Conservation (phyloP, 2,888 invertebrate species). For the Onchidella celtica region DNA sequence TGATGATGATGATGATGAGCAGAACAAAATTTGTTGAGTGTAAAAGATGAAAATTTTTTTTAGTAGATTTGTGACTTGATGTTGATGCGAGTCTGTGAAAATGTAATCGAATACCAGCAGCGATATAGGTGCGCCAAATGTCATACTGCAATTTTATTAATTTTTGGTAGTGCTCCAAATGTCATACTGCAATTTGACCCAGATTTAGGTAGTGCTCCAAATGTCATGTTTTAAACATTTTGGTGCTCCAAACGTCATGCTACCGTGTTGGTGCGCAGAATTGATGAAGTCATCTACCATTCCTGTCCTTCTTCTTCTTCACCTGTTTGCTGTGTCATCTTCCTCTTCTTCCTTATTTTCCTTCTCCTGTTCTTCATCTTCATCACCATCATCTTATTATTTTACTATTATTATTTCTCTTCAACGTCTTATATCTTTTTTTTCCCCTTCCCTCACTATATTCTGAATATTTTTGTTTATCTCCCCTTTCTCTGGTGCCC, state of each 20-base stretch:
- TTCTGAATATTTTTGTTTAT: neutral
- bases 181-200: too few relatives aligned
- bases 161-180: too few relatives aligned
- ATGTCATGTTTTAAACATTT: too few relatives aligned
- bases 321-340: neutral
- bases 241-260: too few relatives aligned
- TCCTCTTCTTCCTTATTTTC: neutral
- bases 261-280: neutral
- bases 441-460: neutral
- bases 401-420: slow-evolving; percentile 3
- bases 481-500: neutral
- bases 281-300: neutral
- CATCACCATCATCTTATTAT: neutral
- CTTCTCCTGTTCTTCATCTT: neutral
- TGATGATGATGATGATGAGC: neutral
- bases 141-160: too few relatives aligned
- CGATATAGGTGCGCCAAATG: too few relatives aligned
- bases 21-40: too few relatives aligned
- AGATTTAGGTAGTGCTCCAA: too few relatives aligned
- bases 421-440: neutral
- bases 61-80: too few relatives aligned
- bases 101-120: too few relatives aligned
- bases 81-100: neutral
- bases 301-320: slow-evolving; percentile 2
- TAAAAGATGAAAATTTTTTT: too few relatives aligned